Evolutionary conservation across 1,140 invertebrate species (phyloP).

Genomic region (Brachionus koreanus): DNA sequence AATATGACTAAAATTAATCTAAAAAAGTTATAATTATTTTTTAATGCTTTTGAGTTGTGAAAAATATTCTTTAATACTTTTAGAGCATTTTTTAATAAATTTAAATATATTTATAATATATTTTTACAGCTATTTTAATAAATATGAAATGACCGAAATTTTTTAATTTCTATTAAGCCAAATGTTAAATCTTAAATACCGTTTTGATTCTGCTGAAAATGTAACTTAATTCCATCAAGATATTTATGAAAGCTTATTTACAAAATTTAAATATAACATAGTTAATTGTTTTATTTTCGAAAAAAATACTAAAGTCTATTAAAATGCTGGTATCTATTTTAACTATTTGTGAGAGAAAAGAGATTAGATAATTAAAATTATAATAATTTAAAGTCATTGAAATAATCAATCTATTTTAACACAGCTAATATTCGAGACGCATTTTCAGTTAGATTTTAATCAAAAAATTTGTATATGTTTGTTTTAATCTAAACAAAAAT

Average conservation of each 20-base stretch:
- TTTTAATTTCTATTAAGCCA: no score
- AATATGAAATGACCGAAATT: no score
- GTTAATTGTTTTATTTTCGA: neutral
- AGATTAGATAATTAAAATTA: neutral
- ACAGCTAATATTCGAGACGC: neutral
- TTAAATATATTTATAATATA: no score
- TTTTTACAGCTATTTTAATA: no score
- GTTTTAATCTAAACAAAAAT: neutral
- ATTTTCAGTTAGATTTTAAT: neutral
- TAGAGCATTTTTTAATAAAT: no score
- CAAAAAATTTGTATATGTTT: neutral
- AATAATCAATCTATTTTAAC: neutral
- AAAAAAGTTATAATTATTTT: no score
- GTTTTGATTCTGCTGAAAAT: neutral
- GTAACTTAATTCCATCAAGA: neutral
- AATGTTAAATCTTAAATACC: neutral
- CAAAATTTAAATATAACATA: neutral
- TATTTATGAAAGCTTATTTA: neutral
- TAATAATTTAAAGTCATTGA: neutral
- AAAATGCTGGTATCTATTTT: neutral
- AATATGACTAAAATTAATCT: no score
- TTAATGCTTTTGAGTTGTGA: no score
- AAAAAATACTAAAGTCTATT: neutral
- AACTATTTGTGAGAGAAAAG: neutral
- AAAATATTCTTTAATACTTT: no score